Evolutionary conservation across 1,140 invertebrate genomes (phyloP).

Genomic region (Pinna nobilis): DNA sequence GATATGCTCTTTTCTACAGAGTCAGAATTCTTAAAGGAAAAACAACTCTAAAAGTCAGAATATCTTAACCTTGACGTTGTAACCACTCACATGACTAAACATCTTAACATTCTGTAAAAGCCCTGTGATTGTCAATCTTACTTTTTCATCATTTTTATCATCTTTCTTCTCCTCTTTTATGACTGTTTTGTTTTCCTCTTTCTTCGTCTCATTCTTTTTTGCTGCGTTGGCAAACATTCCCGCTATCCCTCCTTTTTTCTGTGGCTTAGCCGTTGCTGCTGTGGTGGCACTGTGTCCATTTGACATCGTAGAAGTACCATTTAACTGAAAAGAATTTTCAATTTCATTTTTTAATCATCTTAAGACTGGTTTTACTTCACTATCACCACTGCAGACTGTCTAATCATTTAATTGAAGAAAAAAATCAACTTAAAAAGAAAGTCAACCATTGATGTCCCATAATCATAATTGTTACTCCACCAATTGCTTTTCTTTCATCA

Average conservation of each 20-base stretch:
- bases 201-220: constrained; percentile 23
- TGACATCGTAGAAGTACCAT: not conserved
- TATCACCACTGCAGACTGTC: too few species aligned
- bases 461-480: too few species aligned
- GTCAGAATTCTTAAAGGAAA: too few species aligned
- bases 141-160: constrained; percentile 16
- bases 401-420: too few species aligned
- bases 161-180: not conserved
- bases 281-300: constrained; percentile 13
- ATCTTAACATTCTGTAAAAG: too few species aligned
- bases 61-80: too few species aligned
- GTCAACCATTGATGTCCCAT: too few species aligned
- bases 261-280: constrained; percentile 28
- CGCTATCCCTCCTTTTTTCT: constrained; percentile 57
- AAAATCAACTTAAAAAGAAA: too few species aligned
- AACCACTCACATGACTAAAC: too few species aligned
- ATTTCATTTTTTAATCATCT: not conserved
- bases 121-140: constrained; percentile 9
- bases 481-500: too few species aligned
- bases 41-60: too few species aligned
- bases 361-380: not conserved
- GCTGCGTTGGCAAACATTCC: constrained; percentile 60
- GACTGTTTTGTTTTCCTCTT: constrained; percentile 9
- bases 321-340: not conserved
- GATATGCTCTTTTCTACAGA: too few species aligned